A percentile compares a stretch with the other conserved stretches of the same genome.
These are phyloP conservation scores for Cremastobaeus sp. DNA, from an alignment of 2,888 invertebrate genomes.

Conservation along the genomic window DNA sequence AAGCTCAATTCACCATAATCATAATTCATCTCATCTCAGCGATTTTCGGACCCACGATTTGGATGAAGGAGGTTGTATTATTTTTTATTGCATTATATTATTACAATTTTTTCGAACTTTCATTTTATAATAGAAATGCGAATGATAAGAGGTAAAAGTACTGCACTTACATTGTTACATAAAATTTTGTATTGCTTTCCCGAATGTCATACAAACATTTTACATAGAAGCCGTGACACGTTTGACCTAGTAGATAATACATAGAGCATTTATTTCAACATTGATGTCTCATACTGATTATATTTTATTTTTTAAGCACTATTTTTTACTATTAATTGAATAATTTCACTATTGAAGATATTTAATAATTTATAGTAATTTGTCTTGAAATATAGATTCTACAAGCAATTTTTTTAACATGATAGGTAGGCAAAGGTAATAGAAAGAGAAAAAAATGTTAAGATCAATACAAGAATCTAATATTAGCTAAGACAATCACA, in stretches of 20 bases:
- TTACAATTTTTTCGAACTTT: constrained; percentile 6
- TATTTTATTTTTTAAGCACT: neutral
- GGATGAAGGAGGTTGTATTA: constrained; percentile 86
- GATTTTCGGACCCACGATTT: constrained; percentile 90
- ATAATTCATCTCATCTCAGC: constrained; percentile 91
- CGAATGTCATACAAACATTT: neutral
- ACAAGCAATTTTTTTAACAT: no score
- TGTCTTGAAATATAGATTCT: no score
- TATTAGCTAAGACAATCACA: no score
- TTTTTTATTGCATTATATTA: constrained; percentile 53
- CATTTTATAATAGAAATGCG: no score
- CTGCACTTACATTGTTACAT: no score
- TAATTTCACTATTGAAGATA: no score
- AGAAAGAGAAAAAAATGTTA: no score
- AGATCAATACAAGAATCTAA: no score
- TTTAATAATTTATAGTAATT: no score
- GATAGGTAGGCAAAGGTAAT: no score
- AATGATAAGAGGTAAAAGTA: no score
- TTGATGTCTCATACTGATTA: constrained; percentile 26
- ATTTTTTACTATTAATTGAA: constrained; percentile 28
- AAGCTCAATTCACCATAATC: constrained; percentile 97
- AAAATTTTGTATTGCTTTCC: neutral
- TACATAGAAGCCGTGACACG: constrained; percentile 34
- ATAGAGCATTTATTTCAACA: constrained; percentile 7
- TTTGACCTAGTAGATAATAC: constrained; percentile 31